Base-by-base conservation (phyloP, 1,140 invertebrate genomes). In the Bombus breviceps region DNA sequence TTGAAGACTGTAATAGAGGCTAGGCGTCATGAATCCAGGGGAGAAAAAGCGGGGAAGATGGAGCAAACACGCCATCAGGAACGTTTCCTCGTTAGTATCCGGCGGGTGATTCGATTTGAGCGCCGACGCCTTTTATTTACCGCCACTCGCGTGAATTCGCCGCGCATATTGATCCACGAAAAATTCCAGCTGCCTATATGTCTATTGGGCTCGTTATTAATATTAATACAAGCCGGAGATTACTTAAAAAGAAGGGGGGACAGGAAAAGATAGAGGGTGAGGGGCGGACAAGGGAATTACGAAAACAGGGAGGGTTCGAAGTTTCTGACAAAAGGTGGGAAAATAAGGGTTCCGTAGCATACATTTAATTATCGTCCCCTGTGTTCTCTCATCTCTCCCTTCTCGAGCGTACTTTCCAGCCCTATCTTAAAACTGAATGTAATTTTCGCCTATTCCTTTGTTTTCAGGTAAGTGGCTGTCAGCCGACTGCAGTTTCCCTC, bases 61-160 rank as follows among this genome's bases (percentile, higher is more conserved):
- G 37, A 41, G 74, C 68, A 81, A 87, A 71, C 77, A 71, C 89
- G 83, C 85, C 74, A 85, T 92, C 90, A 87, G 86, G 87, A 90
- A 88, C 85, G 90, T 69, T 88, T 86, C 86, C 89, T 91, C 88
- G 92, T 91, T 90, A 91, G 85, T 87, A 86, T 86, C 73, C 81
- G 75, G 39, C 77, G 85, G 77, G 77, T 89, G 89, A 92, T 92
- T 91, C 89, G 91, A 92, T 91, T 91, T 91, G 81, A 88, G 83
- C 83, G 85, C 78, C 86, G 79, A 80, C 79, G 85, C 74, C 83
- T 88, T 90, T 92, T 91, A 86, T 92, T 92, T 88, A 80, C 87
- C 80, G 83, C 71, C 75, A 59, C 71, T 81, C 78, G 57, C 83
- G 71, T 59, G 59, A 74, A 85, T 75, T 75, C 59, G 83, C 41